phyloP scores from a whole-genome alignment of 2,797 vertebrate genomes.

The Micropoecilia bifurca region DNA sequence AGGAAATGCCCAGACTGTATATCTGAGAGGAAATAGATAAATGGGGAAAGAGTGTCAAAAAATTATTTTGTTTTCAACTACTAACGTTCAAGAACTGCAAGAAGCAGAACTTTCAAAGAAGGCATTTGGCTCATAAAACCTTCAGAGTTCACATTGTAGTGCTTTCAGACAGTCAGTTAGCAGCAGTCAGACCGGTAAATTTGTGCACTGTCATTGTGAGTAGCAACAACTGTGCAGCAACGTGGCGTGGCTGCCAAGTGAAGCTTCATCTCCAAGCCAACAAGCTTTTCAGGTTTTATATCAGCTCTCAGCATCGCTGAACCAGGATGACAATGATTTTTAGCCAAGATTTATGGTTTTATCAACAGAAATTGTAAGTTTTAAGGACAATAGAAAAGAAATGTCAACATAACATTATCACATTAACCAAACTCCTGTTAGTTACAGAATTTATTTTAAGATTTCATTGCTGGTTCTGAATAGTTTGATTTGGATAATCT shows the following conservation, averaged over 20 bases:
- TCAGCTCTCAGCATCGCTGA: conserved; percentile 1
- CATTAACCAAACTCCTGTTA: not conserved
- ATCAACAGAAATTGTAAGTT: not conserved
- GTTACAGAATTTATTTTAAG: not conserved
- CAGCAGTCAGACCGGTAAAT: not conserved
- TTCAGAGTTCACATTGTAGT: not conserved
- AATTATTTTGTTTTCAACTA: not conserved
- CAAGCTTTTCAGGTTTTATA: not conserved
- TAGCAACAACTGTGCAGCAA: not conserved
- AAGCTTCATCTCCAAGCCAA: not conserved
- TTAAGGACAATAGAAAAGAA: not conserved
- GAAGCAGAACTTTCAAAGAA: not conserved
- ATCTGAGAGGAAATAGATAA: conserved; percentile 67
- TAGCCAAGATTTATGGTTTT: not conserved
- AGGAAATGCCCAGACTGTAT: conserved; percentile 89
- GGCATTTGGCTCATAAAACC: not conserved
- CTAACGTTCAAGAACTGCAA: not conserved
- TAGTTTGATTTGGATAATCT: not conserved
- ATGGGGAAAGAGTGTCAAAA: not conserved
- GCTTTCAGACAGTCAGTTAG: not conserved
- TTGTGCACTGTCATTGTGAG: not conserved
- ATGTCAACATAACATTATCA: not conserved
- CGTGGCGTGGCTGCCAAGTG: not conserved
- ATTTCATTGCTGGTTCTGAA: not conserved
- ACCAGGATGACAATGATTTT: not conserved